Percentiles rank a stretch among this genome's conserved stretches.
Evolutionary conservation across 2,888 invertebrate species (phyloP).

Genomic region (Drosophila phalerata): DNA sequence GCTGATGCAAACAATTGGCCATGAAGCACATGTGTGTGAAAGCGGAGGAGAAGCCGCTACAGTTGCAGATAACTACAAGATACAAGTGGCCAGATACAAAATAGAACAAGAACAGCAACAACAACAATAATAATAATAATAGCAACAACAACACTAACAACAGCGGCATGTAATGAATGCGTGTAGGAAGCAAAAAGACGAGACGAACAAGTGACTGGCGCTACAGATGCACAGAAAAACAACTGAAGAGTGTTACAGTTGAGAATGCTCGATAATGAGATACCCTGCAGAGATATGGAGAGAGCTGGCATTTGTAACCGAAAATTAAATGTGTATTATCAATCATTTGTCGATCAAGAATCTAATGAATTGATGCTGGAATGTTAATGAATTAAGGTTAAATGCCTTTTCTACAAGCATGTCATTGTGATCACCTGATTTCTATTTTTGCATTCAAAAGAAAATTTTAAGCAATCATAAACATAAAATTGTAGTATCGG

Average conservation of each 20-base stretch:
- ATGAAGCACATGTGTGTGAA: constrained; percentile 62
- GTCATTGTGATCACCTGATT: background rate
- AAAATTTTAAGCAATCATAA: background rate
- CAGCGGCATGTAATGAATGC: constrained; percentile 55
- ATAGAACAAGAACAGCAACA: constrained; percentile 55
- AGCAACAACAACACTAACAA: background rate
- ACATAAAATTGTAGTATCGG: background rate
- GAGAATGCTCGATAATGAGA: background rate
- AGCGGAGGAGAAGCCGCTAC: constrained; percentile 55
- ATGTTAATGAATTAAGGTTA: background rate
- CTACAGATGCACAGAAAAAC: constrained; percentile 19
- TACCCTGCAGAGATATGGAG: constrained; percentile 11
- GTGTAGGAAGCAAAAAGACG: constrained; percentile 50
- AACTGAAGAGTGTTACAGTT: background rate
- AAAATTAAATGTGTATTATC: background rate
- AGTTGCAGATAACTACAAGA: constrained; percentile 62
- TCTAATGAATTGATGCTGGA: constrained; percentile 1
- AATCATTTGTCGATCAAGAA: constrained; percentile 1
- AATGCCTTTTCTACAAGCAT: background rate
- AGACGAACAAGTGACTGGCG: constrained; percentile 35
- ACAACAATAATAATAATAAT: constrained; percentile 40
- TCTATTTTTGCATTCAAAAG: background rate
- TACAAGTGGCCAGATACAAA: constrained; percentile 76
- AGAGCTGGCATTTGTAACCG: background rate
- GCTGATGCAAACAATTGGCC: constrained; percentile 71